Evolutionary conservation across 2,113 vertebrate genomes (phyloP).

Genomic region (Tricholaema leucomelas): DNA sequence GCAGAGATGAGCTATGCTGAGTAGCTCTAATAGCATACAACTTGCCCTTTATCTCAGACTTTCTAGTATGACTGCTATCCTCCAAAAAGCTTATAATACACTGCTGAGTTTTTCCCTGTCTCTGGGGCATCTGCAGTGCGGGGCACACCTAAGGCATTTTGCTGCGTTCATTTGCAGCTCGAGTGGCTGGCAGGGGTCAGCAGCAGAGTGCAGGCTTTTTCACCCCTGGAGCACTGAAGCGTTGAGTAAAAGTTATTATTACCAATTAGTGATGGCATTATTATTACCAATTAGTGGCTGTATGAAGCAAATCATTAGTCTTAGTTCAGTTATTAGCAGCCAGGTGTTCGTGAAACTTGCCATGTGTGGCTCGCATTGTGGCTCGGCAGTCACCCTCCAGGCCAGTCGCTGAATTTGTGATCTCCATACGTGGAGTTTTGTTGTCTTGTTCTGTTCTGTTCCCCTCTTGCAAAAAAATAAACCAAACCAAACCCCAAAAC

Average conservation of each 20-base stretch:
- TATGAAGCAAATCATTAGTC: constrained; percentile 50
- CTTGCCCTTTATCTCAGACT: background rate
- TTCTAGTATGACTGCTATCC: background rate
- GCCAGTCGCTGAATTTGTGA: background rate
- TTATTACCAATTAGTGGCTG: constrained; percentile 58
- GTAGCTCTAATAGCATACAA: rapidly evolving
- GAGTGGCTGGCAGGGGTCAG: background rate
- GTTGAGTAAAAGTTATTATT: constrained; percentile 50
- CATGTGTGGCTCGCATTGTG: background rate
- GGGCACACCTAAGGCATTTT: background rate
- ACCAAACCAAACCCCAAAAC: too few relatives aligned
- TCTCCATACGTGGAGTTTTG: background rate
- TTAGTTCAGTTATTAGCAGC: constrained; percentile 38
- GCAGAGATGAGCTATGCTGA: rapidly evolving
- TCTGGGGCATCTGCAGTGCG: background rate
- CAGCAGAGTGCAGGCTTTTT: constrained; percentile 11
- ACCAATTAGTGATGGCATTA: constrained; percentile 51
- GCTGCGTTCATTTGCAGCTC: constrained; percentile 19
- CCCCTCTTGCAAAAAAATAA: too few relatives aligned
- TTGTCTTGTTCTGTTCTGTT: background rate
- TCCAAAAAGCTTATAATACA: background rate
- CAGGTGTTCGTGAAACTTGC: constrained; percentile 32
- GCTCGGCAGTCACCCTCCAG: rapidly evolving
- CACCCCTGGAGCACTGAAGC: constrained; percentile 54
- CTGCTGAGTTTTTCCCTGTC: rapidly evolving